Evolutionary conservation across 2,113 vertebrate genomes (phyloP), one percentile per base, ranked within the genome.

Genomic region (Aepyceros melampus): DNA sequence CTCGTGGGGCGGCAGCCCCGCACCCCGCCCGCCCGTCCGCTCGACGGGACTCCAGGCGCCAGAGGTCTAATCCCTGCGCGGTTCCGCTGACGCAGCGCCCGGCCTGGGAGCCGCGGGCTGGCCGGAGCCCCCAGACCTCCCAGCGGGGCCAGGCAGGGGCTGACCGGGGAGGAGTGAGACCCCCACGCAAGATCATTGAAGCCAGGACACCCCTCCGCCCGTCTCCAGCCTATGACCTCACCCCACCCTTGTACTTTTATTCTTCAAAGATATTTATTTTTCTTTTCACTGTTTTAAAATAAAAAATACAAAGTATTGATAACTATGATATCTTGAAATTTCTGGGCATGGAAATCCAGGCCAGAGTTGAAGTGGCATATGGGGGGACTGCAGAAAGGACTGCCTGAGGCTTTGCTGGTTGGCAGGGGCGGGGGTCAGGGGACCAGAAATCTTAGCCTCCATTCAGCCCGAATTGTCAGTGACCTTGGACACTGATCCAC

Each of bases 211-310:
- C 8, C 9, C 9, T 16, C 33, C 7, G 2, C 79, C 79, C 27
- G 87, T 51, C 85, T 92, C 67, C 87, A 84, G 31, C 51, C 89
- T 64, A 74, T 67, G 3, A 31, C 53, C 60, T 83, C 43, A 43
- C 27, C 79, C 86, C 43, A 91, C n/a, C 36, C 93, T n/a, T 85
- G 88, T 97, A 89, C 81, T 97, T 88, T 95, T 91, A 29, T 25
- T 89, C 85, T 94, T 88, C 64, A 97, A 94, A 97, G 91, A 97
- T 98, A 98, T 98, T 98, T 98, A 98, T 98, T 98, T 98, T 98
- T 95, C n/a, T 98, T 97, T 85, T 97, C 97, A 96, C 97, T 86
- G 58, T 97, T 97, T 96, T 95, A 76, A 98, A 98, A 97, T 98
- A 71, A 71, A 71, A 98, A 98, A 98, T 64, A 56, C 58, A 87